Conservation (phyloP, 1,140 invertebrate species). For the Musca vetustissima region DNA sequence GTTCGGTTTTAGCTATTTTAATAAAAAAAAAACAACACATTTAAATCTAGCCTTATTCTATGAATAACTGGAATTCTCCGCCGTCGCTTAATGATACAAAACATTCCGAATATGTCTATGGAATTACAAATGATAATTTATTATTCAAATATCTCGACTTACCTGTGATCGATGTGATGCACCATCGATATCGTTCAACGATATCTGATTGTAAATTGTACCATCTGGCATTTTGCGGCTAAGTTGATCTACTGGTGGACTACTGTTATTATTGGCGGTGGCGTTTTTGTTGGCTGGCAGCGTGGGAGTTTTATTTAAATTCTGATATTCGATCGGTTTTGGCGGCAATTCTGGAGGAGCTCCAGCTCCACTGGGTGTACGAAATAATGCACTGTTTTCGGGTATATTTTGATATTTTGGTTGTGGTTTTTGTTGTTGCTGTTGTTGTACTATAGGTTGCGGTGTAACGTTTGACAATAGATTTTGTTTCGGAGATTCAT, state of each 20-base stretch:
- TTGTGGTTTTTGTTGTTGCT: conserved; percentile 25
- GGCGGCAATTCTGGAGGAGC: conserved; percentile 21
- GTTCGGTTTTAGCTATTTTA: too few species aligned
- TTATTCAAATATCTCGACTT: not conserved
- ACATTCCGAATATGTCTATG: too few species aligned
- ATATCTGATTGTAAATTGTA: conserved; percentile 43
- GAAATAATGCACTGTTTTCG: conserved; percentile 29
- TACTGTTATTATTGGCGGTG: conserved; percentile 6
- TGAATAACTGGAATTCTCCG: too few species aligned
- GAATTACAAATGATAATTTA: too few species aligned
- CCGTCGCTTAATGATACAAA: too few species aligned
- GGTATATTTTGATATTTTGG: conserved; percentile 45
- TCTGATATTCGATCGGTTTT: conserved; percentile 25
- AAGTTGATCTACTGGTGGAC: not conserved
- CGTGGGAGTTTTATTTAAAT: not conserved
- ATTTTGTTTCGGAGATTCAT: conserved; percentile 23
- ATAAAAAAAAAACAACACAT: too few species aligned
- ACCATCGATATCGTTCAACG: conserved; percentile 42
- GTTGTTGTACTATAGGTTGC: conserved; percentile 11
- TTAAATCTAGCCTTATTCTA: too few species aligned
- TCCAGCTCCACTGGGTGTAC: conserved; percentile 19
- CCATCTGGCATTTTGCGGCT: not conserved
- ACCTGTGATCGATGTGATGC: conserved; percentile 45
- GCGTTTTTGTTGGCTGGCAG: not conserved
- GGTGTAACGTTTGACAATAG: not conserved